Evolutionary conservation across 2,797 vertebrate genomes (phyloP).

Genomic region (Sebastes paucispinis): DNA sequence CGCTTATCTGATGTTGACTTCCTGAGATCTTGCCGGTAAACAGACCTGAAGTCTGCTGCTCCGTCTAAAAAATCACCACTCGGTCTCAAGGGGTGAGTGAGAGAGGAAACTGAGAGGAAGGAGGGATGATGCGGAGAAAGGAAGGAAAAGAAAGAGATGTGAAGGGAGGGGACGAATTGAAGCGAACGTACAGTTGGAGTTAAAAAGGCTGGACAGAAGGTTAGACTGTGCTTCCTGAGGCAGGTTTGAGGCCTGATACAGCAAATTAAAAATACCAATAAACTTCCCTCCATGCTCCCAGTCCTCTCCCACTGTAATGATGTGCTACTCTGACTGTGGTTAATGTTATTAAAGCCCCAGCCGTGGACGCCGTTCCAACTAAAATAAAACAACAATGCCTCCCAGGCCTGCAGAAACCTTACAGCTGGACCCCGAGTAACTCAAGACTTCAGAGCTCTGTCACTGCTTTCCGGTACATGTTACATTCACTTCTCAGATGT

Average conservation of each 20-base stretch:
- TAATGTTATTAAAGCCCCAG: constrained; percentile 74
- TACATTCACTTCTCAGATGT: constrained; percentile 49
- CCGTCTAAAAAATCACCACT: constrained; percentile 49
- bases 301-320: constrained; percentile 50
- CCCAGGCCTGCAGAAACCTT: constrained; percentile 54
- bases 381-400: constrained; percentile 78
- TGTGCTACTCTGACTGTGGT: constrained; percentile 66
- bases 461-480: constrained; percentile 59
- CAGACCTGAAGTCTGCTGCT: constrained; percentile 60
- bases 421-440: constrained; percentile 69
- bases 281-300: neutral
- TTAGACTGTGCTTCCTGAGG: constrained; percentile 38
- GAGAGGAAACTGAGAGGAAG: constrained; percentile 64
- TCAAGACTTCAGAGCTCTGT: constrained; percentile 51
- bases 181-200: constrained; percentile 21
- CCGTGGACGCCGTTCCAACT: constrained; percentile 63
- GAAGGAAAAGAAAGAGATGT: constrained; percentile 39
- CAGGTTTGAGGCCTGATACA: constrained; percentile 14
- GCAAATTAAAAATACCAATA: constrained; percentile 33
- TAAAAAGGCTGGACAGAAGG: constrained; percentile 18
- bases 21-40: constrained; percentile 75
- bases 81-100: constrained; percentile 60
- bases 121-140: constrained; percentile 53
- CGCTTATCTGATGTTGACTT: constrained; percentile 79
- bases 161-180: constrained; percentile 33